These are phyloP conservation scores for Tetranychus truncatus DNA, from an alignment of 2,888 invertebrate species.

Conservation along the genomic window DNA sequence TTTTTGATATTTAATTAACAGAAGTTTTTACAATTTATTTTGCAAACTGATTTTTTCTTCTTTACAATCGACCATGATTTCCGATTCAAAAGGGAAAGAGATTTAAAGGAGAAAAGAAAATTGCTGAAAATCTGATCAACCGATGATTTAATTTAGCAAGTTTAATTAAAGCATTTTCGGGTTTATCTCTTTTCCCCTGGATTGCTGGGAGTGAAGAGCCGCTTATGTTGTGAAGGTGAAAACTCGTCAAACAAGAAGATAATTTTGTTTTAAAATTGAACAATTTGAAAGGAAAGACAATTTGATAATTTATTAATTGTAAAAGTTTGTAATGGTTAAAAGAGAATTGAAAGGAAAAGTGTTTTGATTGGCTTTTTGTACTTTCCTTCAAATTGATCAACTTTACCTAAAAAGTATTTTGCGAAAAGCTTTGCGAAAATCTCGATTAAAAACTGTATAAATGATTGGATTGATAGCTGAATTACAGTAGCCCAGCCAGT, in stretches of 20 bases:
- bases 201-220: no score
- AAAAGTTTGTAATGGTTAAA: not conserved
- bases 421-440: constrained; percentile 83
- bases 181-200: no score
- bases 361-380: not conserved
- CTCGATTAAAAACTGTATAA: constrained; percentile 92
- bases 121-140: not conserved
- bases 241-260: no score
- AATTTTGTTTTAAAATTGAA: not conserved
- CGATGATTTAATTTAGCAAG: not conserved
- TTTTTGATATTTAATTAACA: no score
- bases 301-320: not conserved
- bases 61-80: not conserved
- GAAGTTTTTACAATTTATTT: no score
- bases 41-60: not conserved
- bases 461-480: constrained; percentile 77
- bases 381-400: not conserved
- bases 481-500: constrained; percentile 65
- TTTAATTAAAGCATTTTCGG: no score
- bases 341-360: no score
- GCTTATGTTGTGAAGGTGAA: no score
- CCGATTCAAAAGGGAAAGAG: no score
- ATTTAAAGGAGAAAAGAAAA: no score
- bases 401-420: constrained; percentile 77
- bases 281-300: not conserved